phyloP scores from a whole-genome alignment of 2,888 invertebrate genomes.

The Stenotaenia linearis region DNA sequence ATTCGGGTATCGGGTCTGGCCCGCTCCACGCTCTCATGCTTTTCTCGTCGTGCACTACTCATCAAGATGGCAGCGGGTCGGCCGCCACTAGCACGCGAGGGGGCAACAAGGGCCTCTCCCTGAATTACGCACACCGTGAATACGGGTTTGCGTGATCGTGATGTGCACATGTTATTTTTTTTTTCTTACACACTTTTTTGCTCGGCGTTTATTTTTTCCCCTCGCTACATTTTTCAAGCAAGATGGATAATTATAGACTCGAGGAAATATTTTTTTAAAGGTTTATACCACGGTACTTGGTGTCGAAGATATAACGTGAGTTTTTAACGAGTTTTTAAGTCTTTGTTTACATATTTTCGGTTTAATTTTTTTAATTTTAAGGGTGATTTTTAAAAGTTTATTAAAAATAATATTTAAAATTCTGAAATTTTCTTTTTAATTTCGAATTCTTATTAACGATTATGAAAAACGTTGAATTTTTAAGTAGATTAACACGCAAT shows the following conservation, averaged over 20 bases:
- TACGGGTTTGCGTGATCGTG: not conserved
- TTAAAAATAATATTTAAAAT: no score
- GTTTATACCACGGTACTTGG: not conserved
- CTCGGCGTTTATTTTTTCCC: no score
- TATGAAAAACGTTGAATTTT: not conserved
- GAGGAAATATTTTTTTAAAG: not conserved
- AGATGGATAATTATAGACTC: not conserved
- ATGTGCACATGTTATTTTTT: not conserved
- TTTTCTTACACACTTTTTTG: not conserved
- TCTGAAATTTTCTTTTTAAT: no score
- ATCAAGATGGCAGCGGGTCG: constrained; percentile 32
- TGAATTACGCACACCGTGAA: constrained; percentile 27
- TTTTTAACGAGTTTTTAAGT: not conserved
- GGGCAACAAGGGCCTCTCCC: constrained; percentile 27
- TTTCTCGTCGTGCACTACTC: not conserved
- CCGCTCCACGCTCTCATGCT: not conserved
- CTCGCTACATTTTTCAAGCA: not conserved
- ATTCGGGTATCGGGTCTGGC: not conserved
- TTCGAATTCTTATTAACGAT: no score
- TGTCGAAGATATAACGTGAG: not conserved
- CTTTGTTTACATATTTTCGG: no score
- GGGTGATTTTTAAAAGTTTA: no score
- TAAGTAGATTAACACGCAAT: not conserved
- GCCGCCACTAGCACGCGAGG: constrained; percentile 15
- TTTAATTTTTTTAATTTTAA: no score